Evolutionary conservation across 1,140 invertebrate genomes (phyloP), one percentile per base, ranked within the genome.

Genomic region (Brachionus rubens): DNA sequence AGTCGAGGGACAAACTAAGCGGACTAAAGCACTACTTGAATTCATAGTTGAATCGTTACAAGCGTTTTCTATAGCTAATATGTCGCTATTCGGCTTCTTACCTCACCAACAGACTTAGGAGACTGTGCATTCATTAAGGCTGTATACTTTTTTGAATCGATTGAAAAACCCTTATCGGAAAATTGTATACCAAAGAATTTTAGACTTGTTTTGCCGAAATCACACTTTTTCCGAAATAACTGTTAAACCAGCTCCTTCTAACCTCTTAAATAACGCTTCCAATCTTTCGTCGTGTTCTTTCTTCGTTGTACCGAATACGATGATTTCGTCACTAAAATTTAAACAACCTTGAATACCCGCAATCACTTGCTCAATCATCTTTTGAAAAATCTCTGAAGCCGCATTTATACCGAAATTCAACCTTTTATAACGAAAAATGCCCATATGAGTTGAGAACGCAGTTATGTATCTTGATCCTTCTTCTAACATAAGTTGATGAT

Each of bases 31-130:
- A n/a, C n/a, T n/a, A n/a, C n/a, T n/a, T n/a, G n/a, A n/a, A n/a
- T n/a, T n/a, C n/a, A n/a, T n/a, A n/a, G n/a, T n/a, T n/a, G n/a
- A n/a, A n/a, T n/a, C n/a, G n/a, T n/a, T n/a, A n/a, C n/a, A n/a
- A n/a, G n/a, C n/a, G n/a, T n/a, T n/a, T n/a, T n/a, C n/a, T n/a
- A n/a, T n/a, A n/a, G n/a, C n/a, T n/a, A n/a, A n/a, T n/a, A n/a
- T n/a, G n/a, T n/a, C n/a, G n/a, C n/a, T n/a, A n/a, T n/a, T n/a
- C n/a, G n/a, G n/a, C 77, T 77, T 16, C 77, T 24, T 26, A 79
- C 76, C 72, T 79, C 78, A 41, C 50, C 41, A 65, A 41, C 33
- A 21, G 59, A 30, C 21, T 24, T 21, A 41, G 59, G 50, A 26
- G 50, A 52, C 28, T 52, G 24, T 26, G 50, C 50, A 52, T 52